Evolutionary conservation across 2,113 vertebrate species (phyloP).

Genomic region (Dipodomys spectabilis): DNA sequence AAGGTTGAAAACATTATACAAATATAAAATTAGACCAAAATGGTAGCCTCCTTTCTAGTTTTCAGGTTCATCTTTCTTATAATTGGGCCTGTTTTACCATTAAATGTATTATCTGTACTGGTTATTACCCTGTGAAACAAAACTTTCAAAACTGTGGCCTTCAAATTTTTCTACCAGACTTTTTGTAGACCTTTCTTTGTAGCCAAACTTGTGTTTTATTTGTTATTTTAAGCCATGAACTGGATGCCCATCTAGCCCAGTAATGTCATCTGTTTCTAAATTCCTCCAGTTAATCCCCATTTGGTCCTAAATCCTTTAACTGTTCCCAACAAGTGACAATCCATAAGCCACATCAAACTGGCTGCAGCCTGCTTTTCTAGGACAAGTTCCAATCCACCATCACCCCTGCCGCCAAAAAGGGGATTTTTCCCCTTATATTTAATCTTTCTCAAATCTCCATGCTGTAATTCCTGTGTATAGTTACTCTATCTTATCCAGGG

Average conservation of each 20-base stretch:
- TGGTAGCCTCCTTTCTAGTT: not conserved
- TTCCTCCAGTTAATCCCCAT: conserved; percentile 59
- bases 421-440: not conserved
- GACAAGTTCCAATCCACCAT: conserved; percentile 39
- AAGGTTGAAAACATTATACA: conserved; percentile 29
- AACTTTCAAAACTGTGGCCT: conserved; percentile 30
- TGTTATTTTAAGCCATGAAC: conserved; percentile 17
- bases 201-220: conserved; percentile 12
- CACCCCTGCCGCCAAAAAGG: not conserved
- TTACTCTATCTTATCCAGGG: not conserved
- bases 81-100: not conserved
- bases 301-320: conserved; percentile 66
- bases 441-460: conserved; percentile 49
- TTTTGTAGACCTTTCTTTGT: conserved; percentile 51
- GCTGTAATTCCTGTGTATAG: conserved; percentile 20
- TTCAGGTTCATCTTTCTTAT: conserved; percentile 32
- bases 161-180: conserved; percentile 26
- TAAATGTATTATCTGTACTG: conserved; percentile 5
- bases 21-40: conserved; percentile 48
- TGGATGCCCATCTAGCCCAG: conserved; percentile 9
- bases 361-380: conserved; percentile 58
- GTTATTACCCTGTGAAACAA: not conserved
- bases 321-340: conserved; percentile 38
- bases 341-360: conserved; percentile 54
- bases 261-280: conserved; percentile 58